These are phyloP conservation scores for Scortum barcoo DNA, from an alignment of 2,113 vertebrate genomes.

Conservation along the genomic window DNA sequence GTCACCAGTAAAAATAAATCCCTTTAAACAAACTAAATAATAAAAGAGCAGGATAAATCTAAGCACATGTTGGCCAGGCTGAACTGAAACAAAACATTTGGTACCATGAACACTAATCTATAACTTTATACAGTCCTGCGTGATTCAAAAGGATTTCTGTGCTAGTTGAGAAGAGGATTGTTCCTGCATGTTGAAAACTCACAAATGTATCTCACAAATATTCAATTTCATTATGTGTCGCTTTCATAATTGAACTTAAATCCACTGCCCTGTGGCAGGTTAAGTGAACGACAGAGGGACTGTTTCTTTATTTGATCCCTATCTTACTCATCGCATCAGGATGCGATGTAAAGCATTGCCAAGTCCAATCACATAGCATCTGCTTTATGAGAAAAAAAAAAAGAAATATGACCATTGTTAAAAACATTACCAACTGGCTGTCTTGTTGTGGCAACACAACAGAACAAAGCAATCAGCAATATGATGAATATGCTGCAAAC, in stretches of 20 bases:
- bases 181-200: neutral
- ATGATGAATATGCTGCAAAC: constrained; percentile 10
- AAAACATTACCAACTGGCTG: constrained; percentile 27
- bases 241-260: constrained; percentile 34
- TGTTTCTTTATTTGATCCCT: constrained; percentile 23
- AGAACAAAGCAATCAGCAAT: constrained; percentile 30
- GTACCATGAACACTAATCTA: neutral
- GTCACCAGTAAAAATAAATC: too few species aligned
- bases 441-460: constrained; percentile 38
- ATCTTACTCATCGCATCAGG: constrained; percentile 37
- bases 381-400: constrained; percentile 7
- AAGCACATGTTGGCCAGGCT: neutral
- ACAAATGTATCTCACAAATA: constrained; percentile 66
- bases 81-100: neutral
- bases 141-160: neutral
- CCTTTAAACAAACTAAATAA: neutral
- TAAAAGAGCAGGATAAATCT: constrained; percentile 5
- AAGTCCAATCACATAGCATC: constrained; percentile 43
- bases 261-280: constrained; percentile 25
- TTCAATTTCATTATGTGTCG: constrained; percentile 49
- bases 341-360: constrained; percentile 28
- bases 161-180: neutral
- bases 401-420: constrained; percentile 4
- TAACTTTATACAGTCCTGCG: neutral
- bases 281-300: constrained; percentile 5